Conservation (phyloP, 1,140 invertebrate genomes). For the Atopsyche davidsoni region DNA sequence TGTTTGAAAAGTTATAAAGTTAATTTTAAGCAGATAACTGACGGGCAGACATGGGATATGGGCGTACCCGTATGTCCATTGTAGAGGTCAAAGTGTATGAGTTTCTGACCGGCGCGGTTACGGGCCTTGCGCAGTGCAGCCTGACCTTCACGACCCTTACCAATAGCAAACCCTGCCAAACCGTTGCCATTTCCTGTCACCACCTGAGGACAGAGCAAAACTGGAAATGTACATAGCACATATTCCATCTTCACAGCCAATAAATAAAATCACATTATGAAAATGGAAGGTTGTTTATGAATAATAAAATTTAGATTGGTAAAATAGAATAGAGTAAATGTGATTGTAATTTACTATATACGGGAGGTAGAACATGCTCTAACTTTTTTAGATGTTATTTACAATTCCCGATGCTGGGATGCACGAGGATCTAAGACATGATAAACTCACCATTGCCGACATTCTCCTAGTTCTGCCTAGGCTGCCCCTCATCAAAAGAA, state of each 20-base stretch:
- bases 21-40: no score
- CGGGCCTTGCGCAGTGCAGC: constrained; percentile 67
- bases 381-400: no score
- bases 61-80: constrained; percentile 73
- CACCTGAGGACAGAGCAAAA: constrained; percentile 44
- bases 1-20: no score
- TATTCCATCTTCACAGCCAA: no score
- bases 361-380: no score
- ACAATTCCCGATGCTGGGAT: no score
- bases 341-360: no score
- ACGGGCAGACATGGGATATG: no score
- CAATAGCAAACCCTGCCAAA: constrained; percentile 74
- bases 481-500: constrained; percentile 79
- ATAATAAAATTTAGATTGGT: neutral
- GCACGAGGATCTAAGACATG: no score
- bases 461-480: constrained; percentile 67
- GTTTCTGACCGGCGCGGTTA: constrained; percentile 77
- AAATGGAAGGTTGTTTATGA: no score
- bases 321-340: neutral
- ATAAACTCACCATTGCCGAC: constrained; percentile 50
- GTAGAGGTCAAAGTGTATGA: constrained; percentile 78
- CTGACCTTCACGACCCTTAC: constrained; percentile 59
- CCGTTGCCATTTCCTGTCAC: constrained; percentile 89
- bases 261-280: no score
- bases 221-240: no score